Conservation (phyloP, 2,797 vertebrate species). For the Dermochelys coriacea region DNA sequence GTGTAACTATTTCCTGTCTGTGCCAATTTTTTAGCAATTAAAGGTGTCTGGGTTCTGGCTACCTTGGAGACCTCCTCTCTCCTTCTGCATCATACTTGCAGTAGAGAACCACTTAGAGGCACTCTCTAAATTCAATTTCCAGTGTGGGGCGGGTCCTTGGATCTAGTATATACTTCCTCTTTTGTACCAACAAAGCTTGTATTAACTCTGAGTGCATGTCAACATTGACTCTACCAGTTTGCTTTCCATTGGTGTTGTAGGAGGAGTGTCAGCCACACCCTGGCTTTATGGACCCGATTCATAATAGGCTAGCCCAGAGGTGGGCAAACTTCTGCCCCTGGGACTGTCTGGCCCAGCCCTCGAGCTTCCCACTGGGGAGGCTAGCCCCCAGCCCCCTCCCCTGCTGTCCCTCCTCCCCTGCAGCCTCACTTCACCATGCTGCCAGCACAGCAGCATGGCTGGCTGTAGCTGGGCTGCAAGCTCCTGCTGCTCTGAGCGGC, state of each 20-base stretch:
- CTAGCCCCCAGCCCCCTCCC: too few relatives aligned
- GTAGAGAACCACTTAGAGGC: not conserved
- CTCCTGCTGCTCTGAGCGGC: too few relatives aligned
- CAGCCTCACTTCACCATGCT: too few relatives aligned
- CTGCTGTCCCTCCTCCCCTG: too few relatives aligned
- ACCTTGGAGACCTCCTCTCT: not conserved
- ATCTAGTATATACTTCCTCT: not conserved
- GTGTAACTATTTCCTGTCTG: not conserved
- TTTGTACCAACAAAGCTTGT: not conserved
- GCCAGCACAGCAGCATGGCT: too few relatives aligned
- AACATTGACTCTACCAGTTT: not conserved
- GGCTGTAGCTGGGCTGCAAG: too few relatives aligned
- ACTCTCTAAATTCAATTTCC: not conserved
- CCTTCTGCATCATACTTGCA: not conserved
- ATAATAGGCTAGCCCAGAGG: not conserved
- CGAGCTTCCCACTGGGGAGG: too few relatives aligned
- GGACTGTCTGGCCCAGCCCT: too few relatives aligned
- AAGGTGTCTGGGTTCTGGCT: not conserved
- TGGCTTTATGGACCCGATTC: slow-evolving; percentile 24
- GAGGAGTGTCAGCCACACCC: slow-evolving; percentile 34
- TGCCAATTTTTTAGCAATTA: not conserved
- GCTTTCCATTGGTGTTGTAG: not conserved
- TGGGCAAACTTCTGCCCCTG: too few relatives aligned
- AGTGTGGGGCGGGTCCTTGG: not conserved
- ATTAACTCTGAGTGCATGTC: not conserved